These are phyloP conservation scores for Micropoecilia bifurca DNA, from an alignment of 2,797 vertebrate genomes.

Conservation along the genomic window DNA sequence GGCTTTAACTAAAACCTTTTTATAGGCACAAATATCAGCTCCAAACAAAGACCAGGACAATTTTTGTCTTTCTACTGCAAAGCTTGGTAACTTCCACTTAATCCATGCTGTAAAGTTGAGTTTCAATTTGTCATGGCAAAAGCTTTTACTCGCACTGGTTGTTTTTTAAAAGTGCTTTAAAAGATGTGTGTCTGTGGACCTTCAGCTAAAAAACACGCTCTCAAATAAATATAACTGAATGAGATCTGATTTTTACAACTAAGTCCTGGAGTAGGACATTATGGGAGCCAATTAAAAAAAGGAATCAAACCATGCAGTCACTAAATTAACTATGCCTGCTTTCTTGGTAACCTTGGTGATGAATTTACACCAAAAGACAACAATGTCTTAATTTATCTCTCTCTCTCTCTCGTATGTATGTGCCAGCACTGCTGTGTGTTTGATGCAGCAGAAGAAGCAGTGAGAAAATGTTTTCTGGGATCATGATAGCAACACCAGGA, in stretches of 20 bases:
- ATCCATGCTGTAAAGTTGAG: slow-evolving; percentile 31
- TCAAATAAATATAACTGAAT: background rate
- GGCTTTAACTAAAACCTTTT: slow-evolving; percentile 58
- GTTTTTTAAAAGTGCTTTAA: background rate
- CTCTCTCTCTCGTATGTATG: background rate
- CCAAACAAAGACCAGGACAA: slow-evolving; percentile 46
- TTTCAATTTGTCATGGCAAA: slow-evolving; percentile 51
- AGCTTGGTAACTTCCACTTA: slow-evolving; percentile 52
- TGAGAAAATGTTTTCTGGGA: background rate
- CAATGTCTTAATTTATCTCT: background rate
- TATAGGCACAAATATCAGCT: slow-evolving; percentile 53
- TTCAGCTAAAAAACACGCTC: background rate
- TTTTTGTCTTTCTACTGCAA: slow-evolving; percentile 10
- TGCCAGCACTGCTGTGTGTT: background rate
- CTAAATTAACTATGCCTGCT: background rate
- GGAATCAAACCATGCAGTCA: background rate
- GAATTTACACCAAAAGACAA: background rate
- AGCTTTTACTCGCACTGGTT: slow-evolving; percentile 44
- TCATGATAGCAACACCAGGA: background rate
- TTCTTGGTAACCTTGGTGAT: background rate
- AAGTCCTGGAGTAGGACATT: background rate
- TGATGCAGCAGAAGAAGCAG: background rate
- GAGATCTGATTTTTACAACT: background rate
- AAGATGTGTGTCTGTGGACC: slow-evolving; percentile 15
- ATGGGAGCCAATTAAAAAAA: background rate